A percentile compares a stretch with the other conserved stretches of the same genome.
phyloP scores from a whole-genome alignment of 2,888 invertebrate genomes.

The Lasioglossum zephyrum region DNA sequence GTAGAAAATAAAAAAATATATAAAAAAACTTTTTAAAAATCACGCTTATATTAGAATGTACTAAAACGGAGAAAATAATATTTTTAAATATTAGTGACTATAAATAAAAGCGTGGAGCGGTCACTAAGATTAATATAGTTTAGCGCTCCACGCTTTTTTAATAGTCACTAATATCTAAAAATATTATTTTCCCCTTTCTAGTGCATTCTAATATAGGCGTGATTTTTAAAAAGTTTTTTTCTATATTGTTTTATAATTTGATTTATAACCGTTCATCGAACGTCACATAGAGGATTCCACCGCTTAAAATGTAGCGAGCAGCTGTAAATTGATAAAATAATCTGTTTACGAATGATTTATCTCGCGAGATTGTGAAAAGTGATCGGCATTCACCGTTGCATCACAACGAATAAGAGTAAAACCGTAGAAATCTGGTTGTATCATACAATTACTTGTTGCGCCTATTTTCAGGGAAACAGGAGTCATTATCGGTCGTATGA shows the following conservation, averaged over 20 bases:
- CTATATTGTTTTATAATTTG: neutral
- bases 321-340: neutral
- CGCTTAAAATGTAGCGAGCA: neutral
- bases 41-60: too few relatives aligned
- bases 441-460: neutral
- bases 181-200: too few relatives aligned
- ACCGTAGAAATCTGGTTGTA: neutral
- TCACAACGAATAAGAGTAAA: neutral
- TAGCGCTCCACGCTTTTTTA: too few relatives aligned
- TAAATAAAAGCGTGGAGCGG: too few relatives aligned
- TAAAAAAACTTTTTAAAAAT: too few relatives aligned
- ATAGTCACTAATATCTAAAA: too few relatives aligned
- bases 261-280: neutral
- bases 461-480: neutral
- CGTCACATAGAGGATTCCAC: neutral
- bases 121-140: too few relatives aligned
- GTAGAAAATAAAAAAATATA: too few relatives aligned
- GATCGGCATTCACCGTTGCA: neutral
- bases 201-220: too few relatives aligned
- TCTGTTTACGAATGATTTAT: neutral
- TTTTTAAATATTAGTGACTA: too few relatives aligned
- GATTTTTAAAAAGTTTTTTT: too few relatives aligned
- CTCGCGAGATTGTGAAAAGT: neutral
- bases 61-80: too few relatives aligned
- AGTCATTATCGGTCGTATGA: neutral